Conservation (phyloP, 2,113 vertebrate genomes). For the Melanostigma gelatinosum region DNA sequence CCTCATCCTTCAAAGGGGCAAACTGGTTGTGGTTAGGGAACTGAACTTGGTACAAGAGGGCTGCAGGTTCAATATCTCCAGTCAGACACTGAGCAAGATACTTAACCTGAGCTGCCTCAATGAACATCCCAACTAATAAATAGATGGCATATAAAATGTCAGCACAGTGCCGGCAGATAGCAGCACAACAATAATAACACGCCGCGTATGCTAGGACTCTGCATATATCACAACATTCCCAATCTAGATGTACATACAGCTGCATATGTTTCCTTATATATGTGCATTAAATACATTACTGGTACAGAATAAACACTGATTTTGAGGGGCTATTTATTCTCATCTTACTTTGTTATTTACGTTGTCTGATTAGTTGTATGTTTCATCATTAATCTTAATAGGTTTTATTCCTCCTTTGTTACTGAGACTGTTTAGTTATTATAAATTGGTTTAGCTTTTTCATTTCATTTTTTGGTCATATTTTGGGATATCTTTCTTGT, state of each 20-base stretch:
- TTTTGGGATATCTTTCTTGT: slow-evolving; percentile 15
- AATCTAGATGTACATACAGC: slow-evolving; percentile 13
- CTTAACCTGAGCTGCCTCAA: slow-evolving; percentile 83
- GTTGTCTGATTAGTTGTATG: background rate
- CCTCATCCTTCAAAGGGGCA: slow-evolving; percentile 82
- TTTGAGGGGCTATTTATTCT: background rate
- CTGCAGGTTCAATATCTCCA: slow-evolving; percentile 82
- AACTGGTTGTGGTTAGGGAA: slow-evolving; percentile 85
- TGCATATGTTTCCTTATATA: slow-evolving; percentile 8
- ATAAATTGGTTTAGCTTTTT: background rate
- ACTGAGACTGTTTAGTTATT: background rate
- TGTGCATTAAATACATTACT: background rate
- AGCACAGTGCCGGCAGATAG: slow-evolving; percentile 61
- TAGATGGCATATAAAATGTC: slow-evolving; percentile 83
- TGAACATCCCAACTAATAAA: slow-evolving; percentile 84
- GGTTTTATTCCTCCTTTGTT: slow-evolving; percentile 21
- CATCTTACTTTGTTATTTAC: background rate
- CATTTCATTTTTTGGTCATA: slow-evolving; percentile 2
- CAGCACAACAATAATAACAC: slow-evolving; percentile 55
- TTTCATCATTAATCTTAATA: slow-evolving; percentile 2
- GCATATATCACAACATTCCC: slow-evolving; percentile 32
- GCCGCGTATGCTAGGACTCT: slow-evolving; percentile 19
- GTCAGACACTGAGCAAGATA: slow-evolving; percentile 81
- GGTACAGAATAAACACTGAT: background rate
- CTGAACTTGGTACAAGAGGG: slow-evolving; percentile 84